A percentile compares a stretch with the other conserved stretches of the same genome.
phyloP scores from a whole-genome alignment of 2,797 vertebrate genomes.

The Cryptoprocta ferox region DNA sequence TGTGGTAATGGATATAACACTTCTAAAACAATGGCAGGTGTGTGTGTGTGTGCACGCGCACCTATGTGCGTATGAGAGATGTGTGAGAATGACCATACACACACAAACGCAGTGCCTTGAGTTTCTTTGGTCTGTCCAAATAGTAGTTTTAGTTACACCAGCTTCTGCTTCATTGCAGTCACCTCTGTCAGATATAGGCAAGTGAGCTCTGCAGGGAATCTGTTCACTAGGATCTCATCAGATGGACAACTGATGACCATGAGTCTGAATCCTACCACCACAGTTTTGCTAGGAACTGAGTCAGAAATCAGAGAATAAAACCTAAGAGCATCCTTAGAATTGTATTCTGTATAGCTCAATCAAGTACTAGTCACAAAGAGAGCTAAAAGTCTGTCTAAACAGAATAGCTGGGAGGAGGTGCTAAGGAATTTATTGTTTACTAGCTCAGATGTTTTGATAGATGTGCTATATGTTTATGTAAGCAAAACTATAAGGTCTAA shows the following conservation, averaged over 20 bases:
- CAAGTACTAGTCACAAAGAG: background rate
- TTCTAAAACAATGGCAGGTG: background rate
- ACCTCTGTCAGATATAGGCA: background rate
- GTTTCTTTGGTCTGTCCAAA: background rate
- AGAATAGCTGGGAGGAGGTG: background rate
- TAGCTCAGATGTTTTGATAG: background rate
- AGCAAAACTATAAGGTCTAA: background rate
- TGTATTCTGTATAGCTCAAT: background rate
- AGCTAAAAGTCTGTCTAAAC: background rate
- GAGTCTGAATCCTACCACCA: background rate
- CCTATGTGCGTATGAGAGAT: accelerated
- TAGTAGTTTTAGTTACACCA: background rate
- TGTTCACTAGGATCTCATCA: background rate
- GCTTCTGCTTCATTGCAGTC: background rate
- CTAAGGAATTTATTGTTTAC: background rate
- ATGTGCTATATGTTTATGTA: background rate
- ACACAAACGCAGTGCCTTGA: too few species aligned
- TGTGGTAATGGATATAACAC: background rate
- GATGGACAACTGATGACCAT: accelerated
- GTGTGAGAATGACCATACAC: background rate
- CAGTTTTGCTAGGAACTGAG: background rate
- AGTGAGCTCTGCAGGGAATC: background rate
- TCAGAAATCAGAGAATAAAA: background rate
- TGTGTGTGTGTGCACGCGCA: too few species aligned
- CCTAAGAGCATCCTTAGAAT: background rate